phyloP scores from a whole-genome alignment of 1,140 invertebrate species.

The Patella vulgata region DNA sequence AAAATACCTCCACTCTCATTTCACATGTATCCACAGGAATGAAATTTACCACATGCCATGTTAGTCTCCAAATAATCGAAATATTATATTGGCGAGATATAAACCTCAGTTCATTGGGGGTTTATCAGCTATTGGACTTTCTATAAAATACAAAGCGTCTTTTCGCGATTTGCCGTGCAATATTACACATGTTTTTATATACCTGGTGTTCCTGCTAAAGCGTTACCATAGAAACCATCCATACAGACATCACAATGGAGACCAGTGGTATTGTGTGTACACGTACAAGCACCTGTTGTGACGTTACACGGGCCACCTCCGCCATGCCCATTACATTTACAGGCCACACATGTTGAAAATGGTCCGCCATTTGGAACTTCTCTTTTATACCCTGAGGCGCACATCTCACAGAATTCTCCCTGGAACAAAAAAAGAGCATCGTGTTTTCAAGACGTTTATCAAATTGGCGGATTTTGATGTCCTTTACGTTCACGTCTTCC shows the following conservation, averaged over 20 bases:
- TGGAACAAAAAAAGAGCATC: conserved; percentile 3
- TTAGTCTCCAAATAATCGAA: too few species aligned
- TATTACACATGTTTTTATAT: too few species aligned
- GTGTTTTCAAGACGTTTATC: conserved; percentile 32
- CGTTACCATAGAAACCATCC: conserved; percentile 93
- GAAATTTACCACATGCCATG: too few species aligned
- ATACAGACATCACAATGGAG: conserved; percentile 87
- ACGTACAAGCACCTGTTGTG: conserved; percentile 90
- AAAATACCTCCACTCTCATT: too few species aligned
- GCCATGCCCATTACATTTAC: conserved; percentile 94
- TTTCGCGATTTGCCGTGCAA: too few species aligned
- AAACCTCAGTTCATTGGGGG: too few species aligned
- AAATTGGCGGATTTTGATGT: conserved; percentile 17
- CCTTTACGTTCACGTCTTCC: conserved; percentile 82
- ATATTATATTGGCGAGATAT: too few species aligned
- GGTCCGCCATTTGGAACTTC: conserved; percentile 77
- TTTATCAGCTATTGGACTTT: too few species aligned
- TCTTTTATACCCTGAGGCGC: conserved; percentile 88
- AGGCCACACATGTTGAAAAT: conserved; percentile 75
- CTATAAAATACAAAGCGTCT: too few species aligned
- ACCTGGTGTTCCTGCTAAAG: conserved; percentile 83
- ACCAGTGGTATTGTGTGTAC: conserved; percentile 87
- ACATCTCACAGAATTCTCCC: conserved; percentile 91
- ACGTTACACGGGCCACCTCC: conserved; percentile 93
- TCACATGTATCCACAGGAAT: too few species aligned